Conservation (phyloP, 1,140 invertebrate species). For the Steinernema khuongi region DNA sequence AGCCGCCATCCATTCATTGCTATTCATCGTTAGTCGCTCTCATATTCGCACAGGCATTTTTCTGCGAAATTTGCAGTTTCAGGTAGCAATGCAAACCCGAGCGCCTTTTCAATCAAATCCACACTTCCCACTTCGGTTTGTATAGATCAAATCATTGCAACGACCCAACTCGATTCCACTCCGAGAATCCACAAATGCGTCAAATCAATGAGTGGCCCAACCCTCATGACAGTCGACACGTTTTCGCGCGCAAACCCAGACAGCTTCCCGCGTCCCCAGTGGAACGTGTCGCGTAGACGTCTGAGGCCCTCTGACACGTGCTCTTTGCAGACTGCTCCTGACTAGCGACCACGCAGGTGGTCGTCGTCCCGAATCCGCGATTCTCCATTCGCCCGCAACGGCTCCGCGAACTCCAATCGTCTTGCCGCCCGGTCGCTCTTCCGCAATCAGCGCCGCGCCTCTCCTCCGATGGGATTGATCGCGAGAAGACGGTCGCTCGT, state of each 20-base stretch:
- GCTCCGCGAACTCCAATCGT: neutral
- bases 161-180: too few species aligned
- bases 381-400: neutral
- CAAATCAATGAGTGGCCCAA: too few species aligned
- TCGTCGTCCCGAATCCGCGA: constrained; percentile 6
- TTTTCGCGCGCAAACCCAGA: neutral
- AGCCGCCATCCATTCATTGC: too few species aligned
- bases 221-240: neutral
- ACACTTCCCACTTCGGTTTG: too few species aligned
- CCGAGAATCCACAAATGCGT: too few species aligned
- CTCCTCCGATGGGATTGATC: constrained; percentile 3
- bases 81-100: too few species aligned
- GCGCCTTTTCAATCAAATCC: too few species aligned
- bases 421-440: neutral
- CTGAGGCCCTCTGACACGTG: too few species aligned
- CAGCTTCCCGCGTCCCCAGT: neutral
- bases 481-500: constrained; percentile 43
- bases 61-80: too few species aligned
- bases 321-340: neutral
- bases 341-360: neutral
- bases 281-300: neutral
- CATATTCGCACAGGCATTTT: too few species aligned
- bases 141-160: too few species aligned
- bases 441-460: neutral
- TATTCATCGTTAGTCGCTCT: too few species aligned